Base-by-base conservation (phyloP, 1,140 invertebrate species). In the Lasaia peninsularis region DNA sequence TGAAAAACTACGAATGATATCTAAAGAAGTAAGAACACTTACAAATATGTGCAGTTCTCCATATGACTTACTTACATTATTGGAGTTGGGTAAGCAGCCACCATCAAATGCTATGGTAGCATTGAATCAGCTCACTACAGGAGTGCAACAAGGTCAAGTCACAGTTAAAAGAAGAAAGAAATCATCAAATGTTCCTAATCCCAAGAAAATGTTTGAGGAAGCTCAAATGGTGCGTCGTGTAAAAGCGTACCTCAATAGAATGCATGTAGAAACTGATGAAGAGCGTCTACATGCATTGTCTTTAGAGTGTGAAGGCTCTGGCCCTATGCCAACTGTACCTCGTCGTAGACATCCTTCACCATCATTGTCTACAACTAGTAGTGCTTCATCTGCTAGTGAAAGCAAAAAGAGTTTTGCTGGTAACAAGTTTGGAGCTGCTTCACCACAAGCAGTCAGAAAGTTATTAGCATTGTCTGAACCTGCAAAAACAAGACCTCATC, bases 191-290 rank as follows among this genome's bases (percentile, higher is more conserved):
- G 93, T 96, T 0, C 97, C 96, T 0, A 98, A 99, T 88, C 95
- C 96, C 34, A 98, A 98, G 89, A 98, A 98, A 86, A 99, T 99
- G 97, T 99, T 98, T 87, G 98, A 99, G 88, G 98, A 99, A 92
- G 97, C 97, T 20, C 97, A 99, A 89, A 99, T 99, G 98, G 96
- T 98, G 12, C 91, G 98, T 6, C 91, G 97, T 48, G 98, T 99
- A 0, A 98, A 98, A 83, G 96, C 98, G 0, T 99, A 99, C 88
- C 89, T 99, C 28, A 94, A 95, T 40, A 96, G 97, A 73, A 94
- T 99, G 91, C 95, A 97, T 74, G 96, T 98, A 1, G 94, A 96
- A 60, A 96, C 94, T 9, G 96, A 99, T 82, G 98, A 99, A 86
- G 95, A 96, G 63, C 92, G 94, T 63, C 87, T 99, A 50, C 96